A percentile compares a stretch with the other conserved stretches of the same genome.
Conservation (phyloP, 2,888 invertebrate genomes). For the Dugesia japonica region DNA sequence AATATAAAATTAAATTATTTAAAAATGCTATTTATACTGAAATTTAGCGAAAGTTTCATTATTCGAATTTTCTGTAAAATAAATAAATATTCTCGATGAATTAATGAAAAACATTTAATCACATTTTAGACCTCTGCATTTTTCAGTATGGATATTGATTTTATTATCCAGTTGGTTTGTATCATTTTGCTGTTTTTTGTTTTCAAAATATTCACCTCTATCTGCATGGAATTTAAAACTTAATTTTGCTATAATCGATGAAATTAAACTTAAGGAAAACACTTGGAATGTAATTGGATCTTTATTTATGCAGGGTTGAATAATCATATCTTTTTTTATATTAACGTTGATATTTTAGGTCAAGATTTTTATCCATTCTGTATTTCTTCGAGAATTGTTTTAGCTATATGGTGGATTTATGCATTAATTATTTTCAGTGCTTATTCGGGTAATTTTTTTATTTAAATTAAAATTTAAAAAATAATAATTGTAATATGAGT, state of each 20-base stretch:
- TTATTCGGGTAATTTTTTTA: slow-evolving; percentile 4
- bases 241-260: background rate
- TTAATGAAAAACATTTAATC: no score
- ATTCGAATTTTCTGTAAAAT: no score
- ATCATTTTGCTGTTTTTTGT: background rate
- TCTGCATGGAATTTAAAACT: background rate
- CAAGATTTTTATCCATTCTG: slow-evolving; percentile 28
- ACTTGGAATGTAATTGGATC: slow-evolving; percentile 15
- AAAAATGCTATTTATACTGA: no score
- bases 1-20: no score
- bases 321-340: background rate
- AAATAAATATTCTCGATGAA: no score
- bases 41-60: no score
- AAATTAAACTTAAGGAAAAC: background rate
- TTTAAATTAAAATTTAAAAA: no score
- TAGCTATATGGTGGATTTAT: slow-evolving; percentile 22
- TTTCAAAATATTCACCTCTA: background rate
- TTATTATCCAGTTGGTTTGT: background rate
- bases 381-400: slow-evolving; percentile 25
- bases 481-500: no score
- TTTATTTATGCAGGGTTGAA: background rate
- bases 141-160: background rate
- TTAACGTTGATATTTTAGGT: background rate
- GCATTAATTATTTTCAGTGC: slow-evolving; percentile 15
- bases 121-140: background rate